Base-by-base conservation (phyloP, 2,113 vertebrate genomes). In the Oryzias celebensis region DNA sequence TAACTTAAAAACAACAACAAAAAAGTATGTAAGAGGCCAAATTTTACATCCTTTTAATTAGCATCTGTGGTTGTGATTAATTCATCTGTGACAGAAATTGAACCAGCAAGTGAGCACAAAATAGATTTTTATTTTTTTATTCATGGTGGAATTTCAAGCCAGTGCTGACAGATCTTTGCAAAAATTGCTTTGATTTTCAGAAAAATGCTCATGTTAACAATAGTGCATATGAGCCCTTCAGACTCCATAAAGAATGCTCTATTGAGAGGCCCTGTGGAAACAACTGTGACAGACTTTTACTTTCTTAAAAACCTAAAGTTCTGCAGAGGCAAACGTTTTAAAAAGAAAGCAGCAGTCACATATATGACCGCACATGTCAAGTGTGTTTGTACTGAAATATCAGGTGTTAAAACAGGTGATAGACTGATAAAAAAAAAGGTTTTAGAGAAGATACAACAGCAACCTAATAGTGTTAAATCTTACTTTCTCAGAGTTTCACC, bases 1-100 rank as follows among this genome's bases (percentile, higher is more conserved):
- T 63, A 0, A 58, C 55, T 49, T 52, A 16, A 46, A 73, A 70
- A 71, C 51, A 81, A 28, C 26, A 26, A 26, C 26, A 62, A 71
- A 53, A 65, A 49, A 68, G 43, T 65, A 43, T 18, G 31, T 23
- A 2, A 51, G 26, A 28, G 26, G 26, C 5, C 26, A 28, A 2
- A 36, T 36, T 36, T 36, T 36, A 10, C 36, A 12, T 12, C 8
- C 36, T 36, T 36, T 20, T 10, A 36, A 36, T 36, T 36, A 46
- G n/a, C 43, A 10, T 60, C 18, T 62, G 58, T 62, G 46, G 46
- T 50, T 66, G 46, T 54, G 65, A 52, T 18, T 36, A 36, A 36
- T 36, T 36, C 36, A 36, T 36, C 36, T 36, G 10, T 36, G 36
- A 36, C 8, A 36, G 36, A 12, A 36, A 12, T 36, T 36, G 12